phyloP scores from a whole-genome alignment of 2,888 invertebrate species.

The Melanotus villosus region DNA sequence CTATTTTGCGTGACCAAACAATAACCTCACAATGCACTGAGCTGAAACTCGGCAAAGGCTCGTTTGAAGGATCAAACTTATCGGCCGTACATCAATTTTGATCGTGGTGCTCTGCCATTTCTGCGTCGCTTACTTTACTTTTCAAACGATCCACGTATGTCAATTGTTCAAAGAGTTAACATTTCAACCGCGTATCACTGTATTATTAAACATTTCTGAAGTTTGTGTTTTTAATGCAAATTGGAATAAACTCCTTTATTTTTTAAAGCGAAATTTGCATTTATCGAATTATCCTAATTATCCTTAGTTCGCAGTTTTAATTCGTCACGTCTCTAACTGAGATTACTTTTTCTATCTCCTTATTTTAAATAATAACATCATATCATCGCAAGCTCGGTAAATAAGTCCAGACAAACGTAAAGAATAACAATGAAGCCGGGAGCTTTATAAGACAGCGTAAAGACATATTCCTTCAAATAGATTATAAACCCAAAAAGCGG shows the following conservation, averaged over 20 bases:
- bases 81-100: too few species aligned
- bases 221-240: slow-evolving; percentile 3
- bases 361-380: slow-evolving; percentile 24
- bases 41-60: too few species aligned
- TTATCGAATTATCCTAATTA: slow-evolving; percentile 7
- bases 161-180: too few species aligned
- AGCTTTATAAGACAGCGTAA: slow-evolving; percentile 33
- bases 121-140: too few species aligned
- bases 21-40: too few species aligned
- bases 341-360: slow-evolving; percentile 17
- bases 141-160: too few species aligned
- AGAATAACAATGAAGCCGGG: slow-evolving; percentile 43
- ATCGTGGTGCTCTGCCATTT: too few species aligned
- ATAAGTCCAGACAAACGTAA: slow-evolving; percentile 39
- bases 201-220: too few species aligned
- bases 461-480: slow-evolving; percentile 38
- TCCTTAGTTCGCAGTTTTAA: slow-evolving; percentile 11
- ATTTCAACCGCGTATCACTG: too few species aligned
- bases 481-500: slow-evolving; percentile 43
- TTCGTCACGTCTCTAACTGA: background rate
- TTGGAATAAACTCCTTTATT: slow-evolving; percentile 8
- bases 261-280: slow-evolving; percentile 8
- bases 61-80: too few species aligned
- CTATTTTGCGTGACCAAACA: too few species aligned
- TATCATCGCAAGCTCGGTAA: slow-evolving; percentile 34